Evolutionary conservation across 2,888 invertebrate genomes (phyloP), one percentile per base, ranked within the genome.

Genomic region (Pteria penguin): DNA sequence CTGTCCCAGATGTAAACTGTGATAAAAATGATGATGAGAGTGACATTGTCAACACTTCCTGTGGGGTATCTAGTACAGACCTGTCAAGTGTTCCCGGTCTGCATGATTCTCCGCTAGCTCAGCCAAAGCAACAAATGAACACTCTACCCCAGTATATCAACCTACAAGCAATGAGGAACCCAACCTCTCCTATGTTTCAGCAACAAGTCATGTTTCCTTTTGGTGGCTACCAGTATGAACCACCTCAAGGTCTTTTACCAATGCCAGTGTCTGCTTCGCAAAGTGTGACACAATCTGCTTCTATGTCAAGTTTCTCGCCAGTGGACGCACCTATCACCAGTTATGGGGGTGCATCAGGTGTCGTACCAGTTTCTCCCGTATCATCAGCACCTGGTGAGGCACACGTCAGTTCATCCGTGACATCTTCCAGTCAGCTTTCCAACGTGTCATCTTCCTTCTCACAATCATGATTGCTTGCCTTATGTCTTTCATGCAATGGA

Each of bases 91-190:
- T 18, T 45, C 45, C 18, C 45, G 18, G 45, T 45, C 45, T 45
- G 11, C 45, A 45, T 18, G 11, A 45, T 18, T 18, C 18, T 18
- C 45, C 8, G 45, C 45, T 14, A 45, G 62, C 62, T 54, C 71
- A 63, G 71, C 54, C 55, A 54, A 63, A 63, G 63, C 71, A 72
- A 72, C 71, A 72, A 55, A 32, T 72, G 22, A 60, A 60, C 29
- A n/a, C 62, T 22, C 27, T 14, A 8, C 18, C 45, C 18, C 45
- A 8, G 18, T 45, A 14, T 45, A 8, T 45, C 45, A n/a, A 72
- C 26, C 63, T 61, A 4, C 52, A 29, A 18, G 54, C 33, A 5
- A 27, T 72, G 55, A 72, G 58, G 36, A 31, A 65, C 31, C 32
- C 29, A 29, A 65, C 57, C 22, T 45, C 27, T 31, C 36, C 66